Base-by-base conservation (phyloP, 2,797 vertebrate species). In the Eutrigla gurnardus region DNA sequence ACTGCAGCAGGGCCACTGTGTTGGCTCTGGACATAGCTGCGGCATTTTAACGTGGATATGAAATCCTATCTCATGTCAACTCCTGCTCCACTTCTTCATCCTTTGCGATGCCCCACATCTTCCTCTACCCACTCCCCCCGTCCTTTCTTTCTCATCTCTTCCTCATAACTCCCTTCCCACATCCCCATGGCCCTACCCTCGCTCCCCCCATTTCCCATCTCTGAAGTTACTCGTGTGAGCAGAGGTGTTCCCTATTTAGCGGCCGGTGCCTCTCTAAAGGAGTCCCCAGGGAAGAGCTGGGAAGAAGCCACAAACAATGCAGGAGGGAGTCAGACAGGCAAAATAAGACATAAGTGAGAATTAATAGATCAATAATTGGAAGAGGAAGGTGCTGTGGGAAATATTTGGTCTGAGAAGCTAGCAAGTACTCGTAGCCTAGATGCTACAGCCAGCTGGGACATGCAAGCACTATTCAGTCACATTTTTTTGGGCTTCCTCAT, bases 211-310 rank as follows among this genome's bases (percentile, higher is more conserved):
- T 42, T 49, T 25, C 42, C 66, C 37, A 40, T 55, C 40, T 61
- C 62, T 36, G 9, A 33, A 46, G 61, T 65, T 68, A 73, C 66
- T 70, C 64, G 66, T 74, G 78, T 76, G 81, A 85, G 49, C 35
- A 35, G 73, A 84, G 86, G 81, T 74, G 65, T 85, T 84, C 73
- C 77, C 81, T 80, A 46, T 83, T 81, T 82, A 84, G 81, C 32
- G 58, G 49, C 52, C 8, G 43, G 63, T 43, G 66, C 75, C 66
- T 81, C 61, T 72, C 25, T 49, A 55, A 75, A 85, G 75, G 75
- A 78, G 68, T 78, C 76, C 80, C 83, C 72, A 46, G 59, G 67
- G 71, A 61, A 75, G 68, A 58, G 58, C 64, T 70, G 25, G 65
- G 75, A 72, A 17, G 74, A 75, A 65, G 73, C 36, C 76, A 76